Conservation (phyloP, 2,113 vertebrate species). For the Odocoileus hemionus region DNA sequence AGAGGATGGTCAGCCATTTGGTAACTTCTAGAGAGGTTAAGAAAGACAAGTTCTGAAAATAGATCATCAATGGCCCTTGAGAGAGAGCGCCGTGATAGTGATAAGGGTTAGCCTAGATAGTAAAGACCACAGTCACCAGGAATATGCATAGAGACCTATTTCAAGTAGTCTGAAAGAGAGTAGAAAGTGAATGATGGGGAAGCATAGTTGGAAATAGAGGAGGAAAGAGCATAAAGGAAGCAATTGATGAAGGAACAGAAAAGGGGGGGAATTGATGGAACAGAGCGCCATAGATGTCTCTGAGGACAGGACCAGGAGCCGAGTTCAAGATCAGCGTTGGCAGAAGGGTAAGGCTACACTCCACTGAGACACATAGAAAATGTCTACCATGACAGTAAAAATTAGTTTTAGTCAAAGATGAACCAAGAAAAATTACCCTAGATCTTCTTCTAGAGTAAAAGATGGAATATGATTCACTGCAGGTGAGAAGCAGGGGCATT, state of each 20-base stretch:
- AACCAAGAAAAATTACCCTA: background rate
- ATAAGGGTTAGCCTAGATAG: background rate
- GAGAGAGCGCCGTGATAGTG: background rate
- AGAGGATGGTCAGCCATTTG: background rate
- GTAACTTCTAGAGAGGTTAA: background rate
- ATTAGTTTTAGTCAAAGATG: background rate
- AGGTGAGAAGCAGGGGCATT: background rate
- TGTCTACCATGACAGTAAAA: background rate
- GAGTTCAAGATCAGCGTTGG: background rate
- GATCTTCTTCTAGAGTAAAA: background rate
- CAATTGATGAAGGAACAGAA: background rate
- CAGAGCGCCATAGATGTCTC: background rate
- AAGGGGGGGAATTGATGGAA: too few species aligned
- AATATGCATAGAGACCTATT: background rate
- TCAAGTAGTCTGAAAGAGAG: background rate
- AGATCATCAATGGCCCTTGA: background rate
- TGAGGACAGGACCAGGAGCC: accelerated
- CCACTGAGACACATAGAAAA: background rate
- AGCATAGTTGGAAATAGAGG: background rate
- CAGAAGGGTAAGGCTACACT: background rate
- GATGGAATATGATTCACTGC: background rate
- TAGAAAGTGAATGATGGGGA: background rate
- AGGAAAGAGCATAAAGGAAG: background rate
- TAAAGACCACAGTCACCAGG: background rate
- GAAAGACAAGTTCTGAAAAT: background rate